Conservation (phyloP, 2,797 vertebrate genomes). For the Fistularia commersonii region DNA sequence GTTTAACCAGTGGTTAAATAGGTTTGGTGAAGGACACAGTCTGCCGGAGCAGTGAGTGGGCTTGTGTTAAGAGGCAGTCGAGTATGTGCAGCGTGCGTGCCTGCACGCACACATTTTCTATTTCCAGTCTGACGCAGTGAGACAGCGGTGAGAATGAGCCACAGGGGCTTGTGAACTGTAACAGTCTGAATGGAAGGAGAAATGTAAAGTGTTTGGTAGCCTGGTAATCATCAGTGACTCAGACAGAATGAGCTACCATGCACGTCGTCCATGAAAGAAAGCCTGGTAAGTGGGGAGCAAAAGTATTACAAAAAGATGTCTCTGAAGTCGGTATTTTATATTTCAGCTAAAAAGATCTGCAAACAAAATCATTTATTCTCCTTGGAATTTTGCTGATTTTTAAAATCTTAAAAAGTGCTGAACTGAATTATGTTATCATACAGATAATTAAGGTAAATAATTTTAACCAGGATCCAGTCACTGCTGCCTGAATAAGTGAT, state of each 20-base stretch:
- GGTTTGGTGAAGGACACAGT: no score
- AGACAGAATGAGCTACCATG: constrained; percentile 9
- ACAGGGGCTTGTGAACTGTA: constrained; percentile 23
- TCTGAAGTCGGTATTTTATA: no score
- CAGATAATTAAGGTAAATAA: no score
- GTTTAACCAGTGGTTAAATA: not conserved
- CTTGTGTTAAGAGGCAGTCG: not conserved
- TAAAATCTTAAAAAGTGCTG: no score
- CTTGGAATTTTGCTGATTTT: no score
- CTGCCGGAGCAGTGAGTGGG: no score
- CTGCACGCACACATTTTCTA: constrained; percentile 47
- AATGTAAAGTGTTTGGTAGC: not conserved
- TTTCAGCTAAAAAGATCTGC: no score
- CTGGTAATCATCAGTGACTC: constrained; percentile 10
- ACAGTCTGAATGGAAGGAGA: constrained; percentile 15
- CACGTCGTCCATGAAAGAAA: constrained; percentile 35
- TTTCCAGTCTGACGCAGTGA: constrained; percentile 20
- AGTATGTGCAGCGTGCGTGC: constrained; percentile 12
- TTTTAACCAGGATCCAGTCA: no score
- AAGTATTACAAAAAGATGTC: no score
- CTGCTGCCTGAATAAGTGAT: no score
- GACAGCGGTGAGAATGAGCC: constrained; percentile 13
- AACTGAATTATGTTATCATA: no score
- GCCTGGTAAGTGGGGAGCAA: not conserved
- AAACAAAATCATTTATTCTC: no score